Evolutionary conservation across 2,888 invertebrate species (phyloP), one percentile per base, ranked within the genome.

Genomic region (Netelia virgata): DNA sequence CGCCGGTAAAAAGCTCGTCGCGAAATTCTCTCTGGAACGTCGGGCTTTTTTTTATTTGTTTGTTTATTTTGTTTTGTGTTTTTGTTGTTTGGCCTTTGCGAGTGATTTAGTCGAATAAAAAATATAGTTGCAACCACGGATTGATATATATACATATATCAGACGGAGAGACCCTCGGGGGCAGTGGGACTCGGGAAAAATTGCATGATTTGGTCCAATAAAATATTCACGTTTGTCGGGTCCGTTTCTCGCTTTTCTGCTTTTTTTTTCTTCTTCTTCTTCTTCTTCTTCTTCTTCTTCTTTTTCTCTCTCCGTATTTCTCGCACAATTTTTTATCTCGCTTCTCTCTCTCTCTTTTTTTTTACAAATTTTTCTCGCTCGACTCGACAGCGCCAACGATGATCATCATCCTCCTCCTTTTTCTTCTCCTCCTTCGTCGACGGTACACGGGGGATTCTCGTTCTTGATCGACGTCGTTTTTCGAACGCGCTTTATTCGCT

Each of bases 211-310:
- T 73, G 81, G 66, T 84, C 80, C 68, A 82, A 85, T 79, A 74
- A 84, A 77, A 63, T 69, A 82, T 73, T 73, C 68, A 74, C 55
- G 63, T 76, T 76, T 82, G 76, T 82, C 70, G 78, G 82, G 43
- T 84, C 69, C 63, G 64, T 79, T 68, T 47, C 47, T 47, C 47
- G 41, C 23, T 72, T 53, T 47, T 73, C 43, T 18, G 16, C 47
- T 70, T 82, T 55, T 20, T 72, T 64, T 80, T 16, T 6, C 74
- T n/a, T n/a, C n/a, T n/a, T n/a, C n/a, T n/a, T n/a, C n/a, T n/a
- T n/a, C n/a, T n/a, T n/a, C n/a, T n/a, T n/a, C n/a, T n/a, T n/a
- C n/a, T n/a, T n/a, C n/a, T n/a, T n/a, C n/a, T n/a, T n/a, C 70
- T 64, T 72, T 53, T 61, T 47, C 68, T 14, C 14, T 23, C 20